These are phyloP conservation scores for Andrena camellia DNA, from an alignment of 2,888 invertebrate species.

Conservation along the genomic window DNA sequence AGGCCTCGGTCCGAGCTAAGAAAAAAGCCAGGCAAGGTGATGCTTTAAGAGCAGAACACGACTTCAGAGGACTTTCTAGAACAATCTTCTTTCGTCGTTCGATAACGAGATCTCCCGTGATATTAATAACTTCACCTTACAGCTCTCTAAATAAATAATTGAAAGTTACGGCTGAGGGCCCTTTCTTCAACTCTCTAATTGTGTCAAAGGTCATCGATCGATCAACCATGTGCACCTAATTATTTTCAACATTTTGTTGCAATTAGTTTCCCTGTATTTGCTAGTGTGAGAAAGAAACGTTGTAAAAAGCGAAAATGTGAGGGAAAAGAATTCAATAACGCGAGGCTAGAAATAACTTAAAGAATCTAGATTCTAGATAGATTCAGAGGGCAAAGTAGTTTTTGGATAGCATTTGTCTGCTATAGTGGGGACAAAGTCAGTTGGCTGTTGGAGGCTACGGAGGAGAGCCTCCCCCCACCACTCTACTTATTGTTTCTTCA, in stretches of 20 bases:
- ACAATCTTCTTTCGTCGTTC: constrained; percentile 25
- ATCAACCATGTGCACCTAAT: too few relatives aligned
- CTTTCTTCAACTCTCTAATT: constrained; percentile 2
- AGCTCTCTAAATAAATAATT: constrained; percentile 29
- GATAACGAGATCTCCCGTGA: constrained; percentile 34
- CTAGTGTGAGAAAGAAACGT: too few relatives aligned
- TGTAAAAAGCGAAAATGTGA: too few relatives aligned
- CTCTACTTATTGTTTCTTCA: not conserved
- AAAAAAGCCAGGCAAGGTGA: constrained; percentile 9
- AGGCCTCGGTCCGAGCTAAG: constrained; percentile 1
- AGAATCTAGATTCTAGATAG: not conserved
- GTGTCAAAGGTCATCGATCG: too few relatives aligned
- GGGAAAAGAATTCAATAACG: too few relatives aligned
- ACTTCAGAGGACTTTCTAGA: constrained; percentile 1
- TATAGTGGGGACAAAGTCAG: not conserved
- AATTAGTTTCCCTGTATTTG: too few relatives aligned
- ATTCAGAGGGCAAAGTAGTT: not conserved
- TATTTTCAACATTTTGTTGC: too few relatives aligned
- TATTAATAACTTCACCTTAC: constrained; percentile 38
- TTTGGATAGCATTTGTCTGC: not conserved
- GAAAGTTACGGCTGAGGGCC: not conserved
- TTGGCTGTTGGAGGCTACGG: not conserved
- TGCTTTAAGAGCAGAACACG: constrained; percentile 3
- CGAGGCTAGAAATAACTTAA: too few relatives aligned
- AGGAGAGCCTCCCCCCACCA: not conserved